Conservation (phyloP, 2,797 vertebrate species). For the Sebastes vulpes region DNA sequence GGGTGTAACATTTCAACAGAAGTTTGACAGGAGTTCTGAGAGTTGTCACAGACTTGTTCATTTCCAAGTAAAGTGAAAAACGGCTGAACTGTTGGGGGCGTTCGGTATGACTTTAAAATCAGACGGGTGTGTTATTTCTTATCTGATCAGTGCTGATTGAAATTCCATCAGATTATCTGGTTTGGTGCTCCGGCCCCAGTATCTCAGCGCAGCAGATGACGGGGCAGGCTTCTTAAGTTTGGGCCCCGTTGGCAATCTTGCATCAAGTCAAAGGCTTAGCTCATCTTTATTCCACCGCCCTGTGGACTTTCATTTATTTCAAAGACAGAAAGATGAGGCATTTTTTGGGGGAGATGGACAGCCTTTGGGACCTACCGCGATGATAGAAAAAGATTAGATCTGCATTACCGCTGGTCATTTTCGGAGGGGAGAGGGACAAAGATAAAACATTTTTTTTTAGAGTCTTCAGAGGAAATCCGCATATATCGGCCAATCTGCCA, state of each 20-base stretch:
- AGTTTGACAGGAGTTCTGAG: slow-evolving; percentile 50
- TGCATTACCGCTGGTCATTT: slow-evolving; percentile 84
- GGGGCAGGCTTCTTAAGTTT: slow-evolving; percentile 68
- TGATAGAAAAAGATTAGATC: slow-evolving; percentile 83
- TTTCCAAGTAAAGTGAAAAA: slow-evolving; percentile 43
- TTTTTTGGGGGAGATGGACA: slow-evolving; percentile 64
- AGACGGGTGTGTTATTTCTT: slow-evolving; percentile 66
- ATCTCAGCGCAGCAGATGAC: slow-evolving; percentile 78
- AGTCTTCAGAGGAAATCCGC: slow-evolving; percentile 72
- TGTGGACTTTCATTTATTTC: slow-evolving; percentile 85
- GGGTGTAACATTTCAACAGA: slow-evolving; percentile 34
- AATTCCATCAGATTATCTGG: slow-evolving; percentile 82
- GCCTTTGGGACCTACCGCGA: slow-evolving; percentile 70
- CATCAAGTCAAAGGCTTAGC: slow-evolving; percentile 83
- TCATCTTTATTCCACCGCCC: slow-evolving; percentile 84
- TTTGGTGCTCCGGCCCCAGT: slow-evolving; percentile 65
- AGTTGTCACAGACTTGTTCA: slow-evolving; percentile 29
- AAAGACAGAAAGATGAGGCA: slow-evolving; percentile 79
- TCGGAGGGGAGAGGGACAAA: slow-evolving; percentile 61
- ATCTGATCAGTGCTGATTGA: slow-evolving; percentile 80
- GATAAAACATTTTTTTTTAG: slow-evolving; percentile 58
- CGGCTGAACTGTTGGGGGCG: slow-evolving; percentile 33
- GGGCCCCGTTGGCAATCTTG: slow-evolving; percentile 77
- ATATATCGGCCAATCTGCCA: slow-evolving; percentile 51
- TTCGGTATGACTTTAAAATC: slow-evolving; percentile 65